These are phyloP conservation scores for Bovichtus variegatus DNA, from an alignment of 2,797 vertebrate species.

Conservation along the genomic window DNA sequence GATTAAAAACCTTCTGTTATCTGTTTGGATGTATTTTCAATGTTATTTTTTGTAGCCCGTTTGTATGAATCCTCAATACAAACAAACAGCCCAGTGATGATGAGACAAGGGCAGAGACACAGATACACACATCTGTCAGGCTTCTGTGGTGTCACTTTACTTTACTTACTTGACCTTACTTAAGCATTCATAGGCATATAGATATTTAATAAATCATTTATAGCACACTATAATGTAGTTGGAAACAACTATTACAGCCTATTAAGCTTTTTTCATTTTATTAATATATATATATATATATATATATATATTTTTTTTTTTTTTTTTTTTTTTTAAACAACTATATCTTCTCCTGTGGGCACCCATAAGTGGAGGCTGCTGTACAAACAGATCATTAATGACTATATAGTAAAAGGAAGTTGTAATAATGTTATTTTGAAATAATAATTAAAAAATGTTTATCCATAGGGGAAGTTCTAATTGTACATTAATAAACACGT, in stretches of 20 bases:
- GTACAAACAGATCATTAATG: neutral
- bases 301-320: too few relatives aligned
- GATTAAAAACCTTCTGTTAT: too few relatives aligned
- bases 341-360: too few relatives aligned
- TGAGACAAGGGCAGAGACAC: neutral
- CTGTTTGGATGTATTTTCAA: neutral
- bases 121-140: neutral
- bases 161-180: neutral
- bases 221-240: too few relatives aligned
- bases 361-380: neutral
- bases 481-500: neutral
- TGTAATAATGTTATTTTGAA: too few relatives aligned
- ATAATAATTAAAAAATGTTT: too few relatives aligned
- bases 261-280: too few relatives aligned
- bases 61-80: neutral
- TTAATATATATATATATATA: too few relatives aligned
- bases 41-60: too few relatives aligned
- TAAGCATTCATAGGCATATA: neutral
- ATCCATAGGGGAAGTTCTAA: neutral
- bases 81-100: neutral
- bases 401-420: neutral
- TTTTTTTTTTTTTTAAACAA: too few relatives aligned
- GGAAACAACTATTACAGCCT: too few relatives aligned
- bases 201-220: neutral
- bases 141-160: neutral